Base-by-base conservation (phyloP, 2,888 invertebrate genomes). In the Lacanobia wlatinum region DNA sequence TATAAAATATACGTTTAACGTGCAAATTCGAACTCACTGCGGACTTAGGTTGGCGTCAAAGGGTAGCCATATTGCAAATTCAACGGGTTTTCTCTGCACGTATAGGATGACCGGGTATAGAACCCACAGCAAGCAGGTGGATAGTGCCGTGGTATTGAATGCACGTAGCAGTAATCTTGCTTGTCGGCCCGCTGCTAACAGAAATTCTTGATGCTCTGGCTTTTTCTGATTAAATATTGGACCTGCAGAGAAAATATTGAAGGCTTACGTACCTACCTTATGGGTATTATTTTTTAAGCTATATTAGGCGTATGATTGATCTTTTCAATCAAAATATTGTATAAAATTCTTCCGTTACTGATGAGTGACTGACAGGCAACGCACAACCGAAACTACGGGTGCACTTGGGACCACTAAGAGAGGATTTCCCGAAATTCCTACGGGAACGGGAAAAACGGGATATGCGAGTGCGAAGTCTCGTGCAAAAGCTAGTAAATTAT, bases 31-130 rank as follows among this genome's bases (percentile, higher is more conserved):
- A 68, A 91, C 91, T 91, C 87, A 94, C 93, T 89, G 83, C 23
- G 89, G 88, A 76, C 88, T 85, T 56, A 73, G 71, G 83, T 89
- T 88, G 18, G 84, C 80, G 78, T 93, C 89, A 82, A 92, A 93
- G 38, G 94, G 94, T 71, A 94, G 75, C 93, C 93, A 94, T 80
- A 93, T 90, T 73, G 90, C 82, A 78, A 94, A 91, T 75, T 92
- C 91, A 58, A 91, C 84, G 21, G 76, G 66, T 72, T 89, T 90
- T 55, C 90, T 88, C 76, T 89, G 89, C 46, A 88, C 74, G 76
- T 91, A 88, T 70, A 89, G 76, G 56, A 92, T 87, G 40, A 90
- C 76, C 16, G 91, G 92, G 74, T 90, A 89, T 23, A 93, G 55
- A 48, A 84, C 84, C 92, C 92, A 93, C 43, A 93, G 89, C 67